phyloP scores from a whole-genome alignment of 2,888 invertebrate species.

The Euplagia quadripunctaria region DNA sequence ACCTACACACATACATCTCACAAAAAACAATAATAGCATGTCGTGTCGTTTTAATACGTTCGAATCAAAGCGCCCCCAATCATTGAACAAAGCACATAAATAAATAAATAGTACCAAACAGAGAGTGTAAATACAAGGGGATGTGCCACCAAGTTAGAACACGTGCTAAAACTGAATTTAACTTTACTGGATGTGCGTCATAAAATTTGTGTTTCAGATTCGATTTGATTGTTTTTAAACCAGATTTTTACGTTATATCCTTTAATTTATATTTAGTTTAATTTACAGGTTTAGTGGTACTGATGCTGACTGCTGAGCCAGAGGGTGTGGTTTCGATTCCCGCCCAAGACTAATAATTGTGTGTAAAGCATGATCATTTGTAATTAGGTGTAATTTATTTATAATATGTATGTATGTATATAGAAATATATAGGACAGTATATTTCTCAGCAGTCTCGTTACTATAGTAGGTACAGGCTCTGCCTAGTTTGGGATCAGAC shows the following conservation, averaged over 20 bases:
- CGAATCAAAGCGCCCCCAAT: slow-evolving; percentile 80
- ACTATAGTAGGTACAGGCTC: no score
- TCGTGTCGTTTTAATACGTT: slow-evolving; percentile 74
- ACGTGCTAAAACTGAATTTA: slow-evolving; percentile 38
- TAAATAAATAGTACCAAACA: slow-evolving; percentile 76
- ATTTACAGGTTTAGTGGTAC: no score
- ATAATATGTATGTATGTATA: no score
- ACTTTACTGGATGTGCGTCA: slow-evolving; percentile 33
- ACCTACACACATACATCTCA: slow-evolving; percentile 53
- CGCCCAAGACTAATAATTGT: background rate
- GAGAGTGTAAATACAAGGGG: slow-evolving; percentile 74
- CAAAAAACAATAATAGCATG: slow-evolving; percentile 59
- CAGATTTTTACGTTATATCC: background rate
- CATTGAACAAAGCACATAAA: slow-evolving; percentile 79
- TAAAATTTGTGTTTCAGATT: background rate
- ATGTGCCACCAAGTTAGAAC: slow-evolving; percentile 54
- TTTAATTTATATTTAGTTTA: no score
- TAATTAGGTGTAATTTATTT: background rate
- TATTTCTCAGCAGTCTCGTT: no score
- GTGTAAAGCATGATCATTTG: background rate
- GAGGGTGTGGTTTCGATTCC: background rate
- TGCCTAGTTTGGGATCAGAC: no score
- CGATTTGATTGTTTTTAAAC: background rate
- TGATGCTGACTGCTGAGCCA: no score
- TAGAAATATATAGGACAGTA: no score